These are phyloP conservation scores for Brachyistius frenatus DNA, from an alignment of 2,113 vertebrate genomes.

Conservation along the genomic window DNA sequence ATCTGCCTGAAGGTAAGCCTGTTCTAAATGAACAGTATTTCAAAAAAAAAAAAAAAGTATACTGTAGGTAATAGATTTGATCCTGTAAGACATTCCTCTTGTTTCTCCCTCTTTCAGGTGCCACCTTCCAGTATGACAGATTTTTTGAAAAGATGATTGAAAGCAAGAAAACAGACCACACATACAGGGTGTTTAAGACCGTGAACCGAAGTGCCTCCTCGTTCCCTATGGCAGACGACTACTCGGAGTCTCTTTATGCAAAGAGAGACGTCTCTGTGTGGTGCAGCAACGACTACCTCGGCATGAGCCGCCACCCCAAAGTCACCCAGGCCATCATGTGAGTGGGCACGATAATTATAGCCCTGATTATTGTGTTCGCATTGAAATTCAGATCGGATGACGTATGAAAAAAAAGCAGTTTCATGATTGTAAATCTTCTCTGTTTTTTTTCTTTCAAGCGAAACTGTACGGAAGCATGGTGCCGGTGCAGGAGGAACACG, in stretches of 20 bases:
- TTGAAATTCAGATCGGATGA: background rate
- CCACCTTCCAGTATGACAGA: slow-evolving; percentile 91
- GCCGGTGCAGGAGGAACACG: slow-evolving; percentile 94
- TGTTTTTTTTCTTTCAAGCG: slow-evolving; percentile 73
- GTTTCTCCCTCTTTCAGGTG: slow-evolving; percentile 76
- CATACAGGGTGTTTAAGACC: slow-evolving; percentile 94
- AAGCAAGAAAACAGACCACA: slow-evolving; percentile 91
- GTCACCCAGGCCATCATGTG: slow-evolving; percentile 90
- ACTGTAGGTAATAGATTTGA: background rate
- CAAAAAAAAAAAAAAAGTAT: background rate
- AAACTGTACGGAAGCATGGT: slow-evolving; percentile 90
- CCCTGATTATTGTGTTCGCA: background rate
- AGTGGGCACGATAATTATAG: slow-evolving; percentile 61
- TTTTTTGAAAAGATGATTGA: slow-evolving; percentile 95
- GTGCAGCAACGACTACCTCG: slow-evolving; percentile 97
- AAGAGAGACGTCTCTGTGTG: slow-evolving; percentile 92
- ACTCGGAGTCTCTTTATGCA: slow-evolving; percentile 82
- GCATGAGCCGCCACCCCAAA: slow-evolving; percentile 93
- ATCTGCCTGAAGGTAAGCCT: slow-evolving; percentile 84
- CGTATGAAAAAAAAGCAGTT: background rate
- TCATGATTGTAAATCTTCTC: background rate
- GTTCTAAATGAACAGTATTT: background rate
- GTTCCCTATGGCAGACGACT: slow-evolving; percentile 95
- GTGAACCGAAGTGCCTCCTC: slow-evolving; percentile 89
- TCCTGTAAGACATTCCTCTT: background rate